Conservation (phyloP, 2,888 invertebrate genomes). For the Mimumesa dahlbomi region DNA sequence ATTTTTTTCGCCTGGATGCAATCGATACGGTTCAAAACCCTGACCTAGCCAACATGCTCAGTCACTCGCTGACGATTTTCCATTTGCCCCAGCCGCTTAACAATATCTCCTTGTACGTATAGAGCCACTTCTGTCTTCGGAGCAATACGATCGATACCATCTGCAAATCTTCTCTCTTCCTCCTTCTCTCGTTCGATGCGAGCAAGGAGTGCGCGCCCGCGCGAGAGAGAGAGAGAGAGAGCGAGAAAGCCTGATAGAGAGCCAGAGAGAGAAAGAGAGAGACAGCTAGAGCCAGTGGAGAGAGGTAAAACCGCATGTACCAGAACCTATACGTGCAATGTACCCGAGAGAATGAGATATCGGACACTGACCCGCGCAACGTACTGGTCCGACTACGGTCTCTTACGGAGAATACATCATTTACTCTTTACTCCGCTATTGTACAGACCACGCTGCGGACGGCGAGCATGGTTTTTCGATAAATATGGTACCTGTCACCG, state of each 20-base stretch:
- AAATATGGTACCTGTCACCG: slow-evolving; percentile 41
- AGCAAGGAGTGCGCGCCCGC: neutral
- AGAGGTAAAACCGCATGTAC: slow-evolving; percentile 45
- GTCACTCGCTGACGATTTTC: slow-evolving; percentile 47
- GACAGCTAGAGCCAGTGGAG: neutral
- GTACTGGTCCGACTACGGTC: slow-evolving; percentile 42
- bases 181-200: slow-evolving; percentile 5
- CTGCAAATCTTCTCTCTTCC: slow-evolving; percentile 47
- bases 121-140: slow-evolving; percentile 52
- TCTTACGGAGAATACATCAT: slow-evolving; percentile 52
- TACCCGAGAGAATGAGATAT: slow-evolving; percentile 61
- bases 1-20: no score
- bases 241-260: neutral
- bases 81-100: slow-evolving; percentile 43
- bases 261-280: slow-evolving; percentile 1
- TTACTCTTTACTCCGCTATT: slow-evolving; percentile 54
- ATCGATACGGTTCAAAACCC: slow-evolving; percentile 21
- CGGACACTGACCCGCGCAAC: slow-evolving; percentile 66
- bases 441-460: slow-evolving; percentile 39
- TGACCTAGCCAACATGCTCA: slow-evolving; percentile 49
- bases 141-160: slow-evolving; percentile 58
- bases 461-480: slow-evolving; percentile 45
- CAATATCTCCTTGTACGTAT: slow-evolving; percentile 40
- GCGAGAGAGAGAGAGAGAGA: neutral
- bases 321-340: slow-evolving; percentile 50